Conservation (phyloP, 2,113 vertebrate species). For the Callaeas wilsoni region DNA sequence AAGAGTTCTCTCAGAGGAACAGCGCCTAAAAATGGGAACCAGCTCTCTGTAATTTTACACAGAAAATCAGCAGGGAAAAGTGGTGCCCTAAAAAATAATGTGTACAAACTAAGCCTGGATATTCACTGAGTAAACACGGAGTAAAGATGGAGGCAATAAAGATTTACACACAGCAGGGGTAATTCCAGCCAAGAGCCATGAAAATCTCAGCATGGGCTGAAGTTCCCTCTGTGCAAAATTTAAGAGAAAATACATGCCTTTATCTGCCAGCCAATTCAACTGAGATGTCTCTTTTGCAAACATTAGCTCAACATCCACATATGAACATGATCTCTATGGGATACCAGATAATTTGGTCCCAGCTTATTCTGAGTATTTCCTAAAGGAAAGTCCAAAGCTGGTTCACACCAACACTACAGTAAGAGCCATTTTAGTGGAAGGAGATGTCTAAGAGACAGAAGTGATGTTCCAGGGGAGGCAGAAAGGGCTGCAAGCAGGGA, state of each 20-base stretch:
- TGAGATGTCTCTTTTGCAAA: not conserved
- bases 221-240: not conserved
- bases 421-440: not conserved
- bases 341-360: not conserved
- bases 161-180: not conserved
- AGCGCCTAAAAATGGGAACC: not conserved
- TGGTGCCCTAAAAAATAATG: not conserved
- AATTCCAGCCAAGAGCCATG: not conserved
- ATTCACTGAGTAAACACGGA: not conserved
- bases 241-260: not conserved
- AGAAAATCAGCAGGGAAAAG: not conserved
- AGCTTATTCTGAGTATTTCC: not conserved
- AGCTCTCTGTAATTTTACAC: not conserved
- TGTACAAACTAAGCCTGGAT: not conserved
- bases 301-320: not conserved
- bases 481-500: not conserved
- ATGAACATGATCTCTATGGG: not conserved
- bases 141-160: not conserved
- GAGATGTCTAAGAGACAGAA: not conserved
- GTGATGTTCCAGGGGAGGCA: not conserved
- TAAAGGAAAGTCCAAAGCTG: not conserved
- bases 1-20: not conserved
- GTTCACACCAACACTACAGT: not conserved
- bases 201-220: not conserved
- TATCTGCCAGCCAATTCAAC: not conserved